Evolutionary conservation across 2,888 invertebrate species (phyloP).

Genomic region (Brenthis ino): DNA sequence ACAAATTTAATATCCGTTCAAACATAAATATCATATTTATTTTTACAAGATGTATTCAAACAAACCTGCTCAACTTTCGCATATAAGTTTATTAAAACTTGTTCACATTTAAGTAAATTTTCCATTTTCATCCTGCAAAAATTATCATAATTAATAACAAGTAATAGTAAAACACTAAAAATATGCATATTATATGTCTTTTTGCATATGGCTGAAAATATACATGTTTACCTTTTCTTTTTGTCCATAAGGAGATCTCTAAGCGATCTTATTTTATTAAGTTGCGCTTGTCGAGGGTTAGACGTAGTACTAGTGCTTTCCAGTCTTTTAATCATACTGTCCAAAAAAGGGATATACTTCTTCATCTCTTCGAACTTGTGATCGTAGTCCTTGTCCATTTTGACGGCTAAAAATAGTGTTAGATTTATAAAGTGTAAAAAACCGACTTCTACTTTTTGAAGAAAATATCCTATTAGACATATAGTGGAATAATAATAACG

Average conservation of each 20-base stretch:
- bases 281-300: slow-evolving; percentile 82
- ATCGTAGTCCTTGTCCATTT: slow-evolving; percentile 79
- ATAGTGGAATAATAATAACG: too few relatives aligned
- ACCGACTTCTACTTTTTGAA: too few relatives aligned
- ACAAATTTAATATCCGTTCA: background rate
- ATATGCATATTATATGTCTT: background rate
- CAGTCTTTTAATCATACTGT: slow-evolving; percentile 85
- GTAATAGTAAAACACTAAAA: background rate
- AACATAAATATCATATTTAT: slow-evolving; percentile 15
- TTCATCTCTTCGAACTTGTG: slow-evolving; percentile 85
- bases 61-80: slow-evolving; percentile 85
- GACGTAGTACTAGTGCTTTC: slow-evolving; percentile 74
- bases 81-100: slow-evolving; percentile 85
- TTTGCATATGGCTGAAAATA: background rate
- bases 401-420: slow-evolving; percentile 52
- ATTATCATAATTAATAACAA: background rate
- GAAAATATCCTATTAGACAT: too few relatives aligned
- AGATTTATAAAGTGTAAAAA: background rate
- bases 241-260: slow-evolving; percentile 83
- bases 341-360: slow-evolving; percentile 88
- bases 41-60: slow-evolving; percentile 20
- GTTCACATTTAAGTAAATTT: slow-evolving; percentile 86
- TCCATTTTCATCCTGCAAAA: slow-evolving; percentile 85
- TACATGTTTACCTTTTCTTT: slow-evolving; percentile 78
- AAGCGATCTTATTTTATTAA: slow-evolving; percentile 85